Base-by-base conservation (phyloP, 2,888 invertebrate species). In the Sesamia inferens region DNA sequence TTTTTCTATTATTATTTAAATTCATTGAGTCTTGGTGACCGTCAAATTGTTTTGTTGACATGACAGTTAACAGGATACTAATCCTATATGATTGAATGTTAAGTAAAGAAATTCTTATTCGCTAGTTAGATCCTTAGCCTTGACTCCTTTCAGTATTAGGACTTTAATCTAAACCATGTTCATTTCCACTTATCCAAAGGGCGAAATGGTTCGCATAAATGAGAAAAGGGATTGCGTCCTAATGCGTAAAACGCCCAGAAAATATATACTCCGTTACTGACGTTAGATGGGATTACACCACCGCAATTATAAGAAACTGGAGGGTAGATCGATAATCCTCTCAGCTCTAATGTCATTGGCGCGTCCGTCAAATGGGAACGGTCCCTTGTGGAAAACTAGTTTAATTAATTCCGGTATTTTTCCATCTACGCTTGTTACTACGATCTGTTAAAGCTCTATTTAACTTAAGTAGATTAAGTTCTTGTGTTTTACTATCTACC, bases 271-370 rank as follows among this genome's bases (percentile, higher is more conserved):
- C 58, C n/a, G 73, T 66, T 66, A 82, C n/a, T 63, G 42, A 22
- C 22, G 47, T 63, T n/a, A 47, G 66, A 61, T 19, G 47, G 66
- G 67, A 74, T 83, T 67, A 83, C 63, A 71, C 74, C 74, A 83
- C 59, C 66, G 48, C 59, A 67, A 79, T 82, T 70, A 79, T 72
- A 79, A 75, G 67, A 61, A 48, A 59, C 42, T 68, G 19, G 64
- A 64, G 74, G 81, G 63, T 68, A 74, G 68, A 63, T 81, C 71
- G 66, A 78, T 85, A 85, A 83, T 80, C 72, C 76, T 74, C 59
- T 76, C 16, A 69, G 71, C 48, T 67, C 63, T 68, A 61, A 65
- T 82, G 74, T 67, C 69, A 78, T 78, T 71, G 68, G 22, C 47
- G 22, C 68, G 71, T 72, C 62, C 39, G 39, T 71, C 73, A 78